These are phyloP conservation scores for Platichthys flesus DNA, from an alignment of 2,113 vertebrate genomes.

Conservation along the genomic window DNA sequence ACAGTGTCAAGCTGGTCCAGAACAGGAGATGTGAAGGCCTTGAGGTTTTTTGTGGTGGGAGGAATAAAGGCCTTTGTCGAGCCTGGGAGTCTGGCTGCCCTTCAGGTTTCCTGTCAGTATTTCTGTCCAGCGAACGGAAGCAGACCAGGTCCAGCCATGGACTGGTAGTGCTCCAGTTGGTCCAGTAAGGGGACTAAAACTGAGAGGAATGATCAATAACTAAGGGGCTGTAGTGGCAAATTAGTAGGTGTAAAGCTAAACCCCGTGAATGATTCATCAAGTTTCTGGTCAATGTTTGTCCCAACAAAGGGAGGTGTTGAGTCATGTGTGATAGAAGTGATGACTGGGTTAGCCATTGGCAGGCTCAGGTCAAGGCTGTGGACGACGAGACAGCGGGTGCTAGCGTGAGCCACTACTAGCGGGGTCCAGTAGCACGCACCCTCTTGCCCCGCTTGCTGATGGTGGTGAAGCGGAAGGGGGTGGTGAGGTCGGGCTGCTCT, in stretches of 20 bases:
- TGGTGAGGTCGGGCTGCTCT: slow-evolving; percentile 82
- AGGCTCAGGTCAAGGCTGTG: slow-evolving; percentile 67
- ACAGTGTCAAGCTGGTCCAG: slow-evolving; percentile 63
- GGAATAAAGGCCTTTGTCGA: slow-evolving; percentile 51
- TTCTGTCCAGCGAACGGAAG: slow-evolving; percentile 53
- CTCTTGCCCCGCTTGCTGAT: slow-evolving; percentile 82
- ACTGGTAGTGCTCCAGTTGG: slow-evolving; percentile 46
- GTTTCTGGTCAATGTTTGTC: slow-evolving; percentile 73
- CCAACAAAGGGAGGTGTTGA: slow-evolving; percentile 62
- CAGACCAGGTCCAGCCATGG: slow-evolving; percentile 49
- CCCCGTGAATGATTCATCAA: slow-evolving; percentile 74
- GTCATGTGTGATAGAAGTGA: slow-evolving; percentile 60
- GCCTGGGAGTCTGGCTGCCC: slow-evolving; percentile 51
- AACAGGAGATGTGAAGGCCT: slow-evolving; percentile 64
- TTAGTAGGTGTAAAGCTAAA: slow-evolving; percentile 64
- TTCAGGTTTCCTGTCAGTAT: slow-evolving; percentile 63
- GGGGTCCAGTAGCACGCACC: slow-evolving; percentile 80
- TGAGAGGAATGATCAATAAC: slow-evolving; percentile 56
- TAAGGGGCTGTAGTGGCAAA: slow-evolving; percentile 67
- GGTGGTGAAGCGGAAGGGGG: slow-evolving; percentile 85
- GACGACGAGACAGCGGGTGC: slow-evolving; percentile 60
- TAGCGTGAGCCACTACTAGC: slow-evolving; percentile 71
- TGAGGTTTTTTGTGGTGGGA: slow-evolving; percentile 53
- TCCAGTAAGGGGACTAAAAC: slow-evolving; percentile 55
- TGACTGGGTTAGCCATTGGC: slow-evolving; percentile 67